A percentile compares a stretch with the other conserved stretches of the same genome.
phyloP scores from a whole-genome alignment of 2,113 vertebrate species.

The Syngnathus typhle region DNA sequence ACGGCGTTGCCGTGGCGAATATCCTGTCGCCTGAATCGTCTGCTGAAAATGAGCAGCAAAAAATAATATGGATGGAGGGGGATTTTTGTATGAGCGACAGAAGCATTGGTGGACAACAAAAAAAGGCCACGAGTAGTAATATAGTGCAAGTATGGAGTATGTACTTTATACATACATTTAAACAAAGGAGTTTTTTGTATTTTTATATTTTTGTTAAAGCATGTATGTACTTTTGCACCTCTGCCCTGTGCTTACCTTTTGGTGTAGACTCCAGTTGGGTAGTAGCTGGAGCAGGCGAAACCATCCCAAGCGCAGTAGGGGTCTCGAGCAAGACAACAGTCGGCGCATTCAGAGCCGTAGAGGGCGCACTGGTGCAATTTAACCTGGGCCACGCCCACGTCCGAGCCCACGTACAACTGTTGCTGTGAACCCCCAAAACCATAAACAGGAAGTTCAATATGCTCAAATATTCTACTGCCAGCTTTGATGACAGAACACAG shows the following conservation, averaged over 20 bases:
- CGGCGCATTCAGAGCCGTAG: slow-evolving; percentile 89
- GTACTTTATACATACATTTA: not conserved
- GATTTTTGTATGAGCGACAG: slow-evolving; percentile 28
- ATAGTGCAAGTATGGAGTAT: not conserved
- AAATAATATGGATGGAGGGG: not conserved
- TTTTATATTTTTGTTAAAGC: not conserved
- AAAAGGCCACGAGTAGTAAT: not conserved
- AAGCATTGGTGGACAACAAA: slow-evolving; percentile 20
- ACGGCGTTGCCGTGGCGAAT: slow-evolving; percentile 92
- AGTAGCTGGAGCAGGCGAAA: slow-evolving; percentile 86
- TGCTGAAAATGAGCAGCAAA: slow-evolving; percentile 37
- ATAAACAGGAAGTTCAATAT: not conserved
- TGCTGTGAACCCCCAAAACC: slow-evolving; percentile 70
- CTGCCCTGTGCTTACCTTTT: slow-evolving; percentile 78
- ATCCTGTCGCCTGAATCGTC: slow-evolving; percentile 93
- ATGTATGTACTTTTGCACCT: not conserved
- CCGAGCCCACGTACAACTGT: slow-evolving; percentile 87
- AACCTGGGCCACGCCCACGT: slow-evolving; percentile 80
- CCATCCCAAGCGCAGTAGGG: slow-evolving; percentile 98
- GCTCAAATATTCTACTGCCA: not conserved
- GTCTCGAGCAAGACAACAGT: slow-evolving; percentile 93
- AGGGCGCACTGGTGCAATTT: slow-evolving; percentile 89
- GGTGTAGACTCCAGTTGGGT: slow-evolving; percentile 76
- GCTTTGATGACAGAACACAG: not conserved
- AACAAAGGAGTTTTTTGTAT: not conserved